phyloP scores from a whole-genome alignment of 2,113 vertebrate species.

The Oncorhynchus nerka region DNA sequence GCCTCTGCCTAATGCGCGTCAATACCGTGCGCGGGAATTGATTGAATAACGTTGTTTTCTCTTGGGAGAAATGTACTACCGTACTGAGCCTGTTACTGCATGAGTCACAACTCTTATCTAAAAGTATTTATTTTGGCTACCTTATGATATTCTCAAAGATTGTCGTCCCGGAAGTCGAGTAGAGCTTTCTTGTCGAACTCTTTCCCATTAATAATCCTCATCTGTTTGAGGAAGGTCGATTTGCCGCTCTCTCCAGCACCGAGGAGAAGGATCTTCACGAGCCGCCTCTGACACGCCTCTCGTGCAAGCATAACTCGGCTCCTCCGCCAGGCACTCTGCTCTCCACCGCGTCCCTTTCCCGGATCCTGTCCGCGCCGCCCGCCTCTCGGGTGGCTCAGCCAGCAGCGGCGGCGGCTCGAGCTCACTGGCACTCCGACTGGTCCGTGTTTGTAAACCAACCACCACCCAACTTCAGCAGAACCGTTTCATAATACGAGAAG shows the following conservation, averaged over 20 bases:
- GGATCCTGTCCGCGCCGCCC: conserved; percentile 63
- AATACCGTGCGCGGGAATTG: too few species aligned
- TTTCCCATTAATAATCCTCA: conserved; percentile 93
- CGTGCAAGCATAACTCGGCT: conserved; percentile 90
- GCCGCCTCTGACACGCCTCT: conserved; percentile 85
- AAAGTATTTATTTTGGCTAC: conserved; percentile 56
- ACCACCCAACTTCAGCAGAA: conserved; percentile 55
- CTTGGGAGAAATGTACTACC: too few species aligned
- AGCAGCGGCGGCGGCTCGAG: conserved; percentile 87
- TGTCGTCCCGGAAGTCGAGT: conserved; percentile 90
- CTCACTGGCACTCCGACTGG: conserved; percentile 89
- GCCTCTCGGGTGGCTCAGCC: conserved; percentile 76
- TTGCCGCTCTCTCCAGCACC: conserved; percentile 94
- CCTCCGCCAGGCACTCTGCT: conserved; percentile 82
- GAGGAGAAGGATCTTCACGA: conserved; percentile 90
- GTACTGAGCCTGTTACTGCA: neutral
- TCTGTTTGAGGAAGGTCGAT: conserved; percentile 94
- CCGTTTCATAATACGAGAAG: conserved; percentile 54
- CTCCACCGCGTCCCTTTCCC: conserved; percentile 77
- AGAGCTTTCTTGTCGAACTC: conserved; percentile 92
- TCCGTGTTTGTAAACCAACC: conserved; percentile 11
- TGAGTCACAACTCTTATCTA: neutral
- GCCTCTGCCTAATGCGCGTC: too few species aligned
- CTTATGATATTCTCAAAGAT: conserved; percentile 93
- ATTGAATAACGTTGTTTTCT: too few species aligned